Evolutionary conservation across 2,797 vertebrate genomes (phyloP).

Genomic region (Microcaecilia unicolor): DNA sequence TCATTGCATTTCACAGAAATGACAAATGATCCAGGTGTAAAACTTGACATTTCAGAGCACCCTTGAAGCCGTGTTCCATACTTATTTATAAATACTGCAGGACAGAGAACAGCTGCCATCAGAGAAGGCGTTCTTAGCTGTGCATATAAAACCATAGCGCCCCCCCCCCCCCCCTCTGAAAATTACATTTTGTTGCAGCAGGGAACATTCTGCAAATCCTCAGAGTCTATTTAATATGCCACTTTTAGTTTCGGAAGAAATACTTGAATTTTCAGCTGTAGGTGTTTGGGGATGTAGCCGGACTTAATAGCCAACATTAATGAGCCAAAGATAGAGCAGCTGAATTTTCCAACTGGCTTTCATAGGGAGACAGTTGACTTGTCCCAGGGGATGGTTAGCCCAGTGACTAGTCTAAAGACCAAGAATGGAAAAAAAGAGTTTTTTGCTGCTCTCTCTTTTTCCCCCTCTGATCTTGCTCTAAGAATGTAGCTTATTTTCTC

Average conservation of each 20-base stretch:
- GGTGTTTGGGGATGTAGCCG: conserved; percentile 47
- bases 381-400: conserved; percentile 42
- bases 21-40: conserved; percentile 5
- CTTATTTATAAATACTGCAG: conserved; percentile 23
- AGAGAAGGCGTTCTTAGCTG: conserved; percentile 25
- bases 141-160: too few species aligned
- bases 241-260: conserved; percentile 60
- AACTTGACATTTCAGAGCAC: too few species aligned
- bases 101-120: conserved; percentile 28
- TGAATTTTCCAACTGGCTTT: conserved; percentile 47
- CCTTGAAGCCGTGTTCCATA: too few species aligned
- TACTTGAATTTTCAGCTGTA: conserved; percentile 58
- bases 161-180: too few species aligned
- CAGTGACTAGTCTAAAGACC: conserved; percentile 41
- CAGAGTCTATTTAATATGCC: conserved; percentile 64
- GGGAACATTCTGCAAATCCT: conserved; percentile 65
- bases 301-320: conserved; percentile 39
- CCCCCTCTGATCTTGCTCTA: neutral
- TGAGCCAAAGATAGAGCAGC: conserved; percentile 54
- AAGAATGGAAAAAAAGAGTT: conserved; percentile 35
- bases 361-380: conserved; percentile 39
- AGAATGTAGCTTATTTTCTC: neutral
- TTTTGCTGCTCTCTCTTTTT: conserved; percentile 30
- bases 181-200: conserved; percentile 22
- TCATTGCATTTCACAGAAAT: conserved; percentile 10